Base-by-base conservation (phyloP, 2,797 vertebrate species). In the Corythornis leucogaster region DNA sequence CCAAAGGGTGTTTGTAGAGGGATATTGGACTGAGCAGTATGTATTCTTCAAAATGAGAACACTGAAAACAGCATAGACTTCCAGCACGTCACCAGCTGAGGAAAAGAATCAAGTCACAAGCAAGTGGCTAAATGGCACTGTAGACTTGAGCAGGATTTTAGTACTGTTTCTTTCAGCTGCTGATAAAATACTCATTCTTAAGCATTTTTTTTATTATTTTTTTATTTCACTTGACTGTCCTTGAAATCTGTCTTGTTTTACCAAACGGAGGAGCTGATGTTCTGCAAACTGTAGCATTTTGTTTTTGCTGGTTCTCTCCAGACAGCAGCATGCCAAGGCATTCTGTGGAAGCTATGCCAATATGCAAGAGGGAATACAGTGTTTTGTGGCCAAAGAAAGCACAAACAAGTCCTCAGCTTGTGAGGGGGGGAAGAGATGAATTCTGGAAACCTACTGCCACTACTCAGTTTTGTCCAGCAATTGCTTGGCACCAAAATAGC, bases 251-350 rank as follows among this genome's bases (percentile, higher is more conserved):
- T 69, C 66, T 74, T 78, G 14, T 89, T 20, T 85, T 89, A 76
- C 92, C 93, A 94, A 95, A 61, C 0, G 45, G 94, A 96, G 94
- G 92, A 94, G 94, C 95, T 95, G 90, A 94, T 92, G 90, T 92
- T 95, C 94, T 89, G 75, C 75, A 94, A 67, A 93, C 68, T 76
- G 79, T 67, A 55, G 46, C 55, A 26, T 55, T 83, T 71, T 62
- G 33, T 68, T 62, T 63, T 28, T 77, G 33, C 80, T 70, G 20
- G 25, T 81, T 85, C 69, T 87, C 38, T 75, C 63, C 84, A 78
- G 64, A 50, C 69, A 87, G 57, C 50, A 82, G 35, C 2, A 0
- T 78, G 82, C 69, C 89, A 87, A 80, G 61, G 38, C 0, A 0
- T 70, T 87, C 61, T 76, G 55, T 82, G 68, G 64, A 74, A 91